A percentile compares a stretch with the other conserved stretches of the same genome.
phyloP scores from a whole-genome alignment of 1,140 invertebrate species.

The Drosophila tani region DNA sequence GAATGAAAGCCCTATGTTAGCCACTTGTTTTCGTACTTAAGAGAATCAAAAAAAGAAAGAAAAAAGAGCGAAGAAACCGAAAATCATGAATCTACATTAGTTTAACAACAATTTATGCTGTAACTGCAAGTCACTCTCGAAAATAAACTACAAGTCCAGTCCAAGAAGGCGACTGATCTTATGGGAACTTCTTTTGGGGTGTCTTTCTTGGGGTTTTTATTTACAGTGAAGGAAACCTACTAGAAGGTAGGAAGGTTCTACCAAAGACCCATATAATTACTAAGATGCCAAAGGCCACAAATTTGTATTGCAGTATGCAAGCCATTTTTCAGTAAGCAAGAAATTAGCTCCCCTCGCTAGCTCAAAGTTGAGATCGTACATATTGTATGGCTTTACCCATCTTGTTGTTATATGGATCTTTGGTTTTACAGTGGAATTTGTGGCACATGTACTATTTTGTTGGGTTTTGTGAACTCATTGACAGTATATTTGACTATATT shows the following conservation, averaged over 20 bases:
- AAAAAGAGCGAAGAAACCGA: constrained; percentile 5
- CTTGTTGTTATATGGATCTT: too few species aligned
- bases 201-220: neutral
- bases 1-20: constrained; percentile 41
- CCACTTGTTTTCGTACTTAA: constrained; percentile 69
- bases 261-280: too few species aligned
- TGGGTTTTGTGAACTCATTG: neutral
- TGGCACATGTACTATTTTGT: neutral
- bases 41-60: constrained; percentile 12
- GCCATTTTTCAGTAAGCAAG: too few species aligned
- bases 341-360: too few species aligned
- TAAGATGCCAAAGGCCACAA: too few species aligned
- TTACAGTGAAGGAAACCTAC: neutral
- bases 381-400: too few species aligned
- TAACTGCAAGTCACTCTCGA: constrained; percentile 72
- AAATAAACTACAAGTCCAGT: constrained; percentile 66
- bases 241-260: too few species aligned
- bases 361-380: too few species aligned
- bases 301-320: too few species aligned
- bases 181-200: constrained; percentile 4
- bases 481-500: neutral
- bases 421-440: neutral
- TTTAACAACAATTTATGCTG: constrained; percentile 60
- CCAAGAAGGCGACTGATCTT: constrained; percentile 16
- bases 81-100: constrained; percentile 36